phyloP scores from a whole-genome alignment of 2,888 invertebrate species.

The Sinohyriopsis cumingii region DNA sequence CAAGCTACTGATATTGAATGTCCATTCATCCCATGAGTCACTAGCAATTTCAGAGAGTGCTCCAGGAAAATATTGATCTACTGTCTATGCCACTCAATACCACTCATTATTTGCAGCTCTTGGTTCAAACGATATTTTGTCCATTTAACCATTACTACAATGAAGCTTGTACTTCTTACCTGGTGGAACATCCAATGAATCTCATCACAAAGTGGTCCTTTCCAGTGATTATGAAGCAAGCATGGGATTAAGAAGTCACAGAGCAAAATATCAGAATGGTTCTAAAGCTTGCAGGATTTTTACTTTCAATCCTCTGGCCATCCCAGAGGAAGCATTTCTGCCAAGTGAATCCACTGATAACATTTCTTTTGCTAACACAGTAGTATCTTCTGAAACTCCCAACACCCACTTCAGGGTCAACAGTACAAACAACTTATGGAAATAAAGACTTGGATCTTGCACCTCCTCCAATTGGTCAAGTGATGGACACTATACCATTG shows the following conservation, averaged over 20 bases:
- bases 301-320: neutral
- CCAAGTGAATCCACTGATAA: neutral
- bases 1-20: neutral
- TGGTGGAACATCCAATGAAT: neutral
- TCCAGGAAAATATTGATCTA: neutral
- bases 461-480: no score
- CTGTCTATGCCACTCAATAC: neutral
- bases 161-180: neutral
- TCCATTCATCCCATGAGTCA: neutral
- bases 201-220: neutral
- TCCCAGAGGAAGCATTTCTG: neutral
- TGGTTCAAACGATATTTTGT: neutral
- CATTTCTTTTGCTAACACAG: no score
- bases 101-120: neutral
- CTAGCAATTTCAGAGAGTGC: neutral
- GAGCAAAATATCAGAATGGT: conserved; percentile 1
- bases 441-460: no score
- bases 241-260: neutral
- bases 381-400: no score
- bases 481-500: no score
- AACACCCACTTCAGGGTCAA: no score
- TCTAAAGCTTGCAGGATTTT: conserved; percentile 3
- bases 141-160: neutral
- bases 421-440: no score
- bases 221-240: neutral